Conservation (phyloP, 2,797 vertebrate genomes). For the Myiothlypis coronata region DNA sequence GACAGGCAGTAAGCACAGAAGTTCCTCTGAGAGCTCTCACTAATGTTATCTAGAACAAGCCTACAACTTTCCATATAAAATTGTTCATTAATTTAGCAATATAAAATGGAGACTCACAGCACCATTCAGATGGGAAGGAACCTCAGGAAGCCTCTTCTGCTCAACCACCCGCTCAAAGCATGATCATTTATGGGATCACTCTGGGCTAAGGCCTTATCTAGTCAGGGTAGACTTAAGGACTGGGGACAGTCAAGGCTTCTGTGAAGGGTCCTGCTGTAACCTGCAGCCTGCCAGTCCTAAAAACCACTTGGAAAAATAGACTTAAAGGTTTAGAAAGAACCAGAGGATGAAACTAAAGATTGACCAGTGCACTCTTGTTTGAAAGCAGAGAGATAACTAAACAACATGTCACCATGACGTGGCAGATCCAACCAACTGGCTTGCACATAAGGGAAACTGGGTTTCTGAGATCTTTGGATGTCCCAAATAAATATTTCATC, state of each 20-base stretch:
- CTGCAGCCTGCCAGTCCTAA: neutral
- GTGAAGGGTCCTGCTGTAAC: neutral
- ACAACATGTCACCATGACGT: fast-evolving
- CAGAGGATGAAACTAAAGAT: neutral
- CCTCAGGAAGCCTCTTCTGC: neutral
- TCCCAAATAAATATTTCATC: neutral
- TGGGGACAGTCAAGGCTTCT: neutral
- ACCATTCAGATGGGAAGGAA: neutral
- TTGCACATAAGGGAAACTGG: neutral
- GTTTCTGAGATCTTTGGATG: neutral
- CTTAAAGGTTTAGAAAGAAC: neutral
- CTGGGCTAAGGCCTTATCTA: neutral
- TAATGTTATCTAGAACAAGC: neutral
- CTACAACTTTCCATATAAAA: neutral
- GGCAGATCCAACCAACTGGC: neutral
- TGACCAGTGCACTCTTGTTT: neutral
- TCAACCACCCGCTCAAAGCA: neutral
- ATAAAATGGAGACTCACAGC: neutral
- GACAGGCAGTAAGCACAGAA: neutral
- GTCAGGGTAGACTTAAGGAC: neutral
- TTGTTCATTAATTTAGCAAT: neutral
- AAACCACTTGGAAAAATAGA: neutral
- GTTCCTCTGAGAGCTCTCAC: neutral
- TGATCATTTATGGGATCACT: neutral
- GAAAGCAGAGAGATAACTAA: neutral